phyloP scores from a whole-genome alignment of 2,797 vertebrate species.

The Esox lucius region DNA sequence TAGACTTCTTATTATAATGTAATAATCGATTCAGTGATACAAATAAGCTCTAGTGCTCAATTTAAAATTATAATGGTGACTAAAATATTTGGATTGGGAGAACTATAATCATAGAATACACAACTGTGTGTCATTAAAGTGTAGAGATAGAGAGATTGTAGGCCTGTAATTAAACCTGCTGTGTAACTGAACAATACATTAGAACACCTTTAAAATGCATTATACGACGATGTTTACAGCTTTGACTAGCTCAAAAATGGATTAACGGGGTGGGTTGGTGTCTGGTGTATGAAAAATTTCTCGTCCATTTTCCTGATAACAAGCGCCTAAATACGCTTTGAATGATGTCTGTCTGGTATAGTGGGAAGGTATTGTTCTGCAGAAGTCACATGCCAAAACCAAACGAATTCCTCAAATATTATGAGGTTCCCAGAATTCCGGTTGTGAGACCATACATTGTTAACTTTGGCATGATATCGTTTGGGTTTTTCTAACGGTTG shows the following conservation, averaged over 20 bases:
- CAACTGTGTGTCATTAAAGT: background rate
- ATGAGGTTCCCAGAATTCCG: constrained; percentile 25
- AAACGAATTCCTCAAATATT: constrained; percentile 53
- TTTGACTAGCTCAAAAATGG: background rate
- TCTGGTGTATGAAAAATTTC: background rate
- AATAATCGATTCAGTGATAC: background rate
- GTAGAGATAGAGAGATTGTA: background rate
- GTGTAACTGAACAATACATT: background rate
- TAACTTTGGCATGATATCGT: background rate
- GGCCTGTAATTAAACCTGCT: background rate
- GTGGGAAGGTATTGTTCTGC: background rate
- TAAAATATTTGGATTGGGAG: background rate
- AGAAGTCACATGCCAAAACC: constrained; percentile 41
- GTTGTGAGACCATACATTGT: background rate
- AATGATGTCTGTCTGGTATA: background rate
- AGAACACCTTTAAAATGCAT: background rate
- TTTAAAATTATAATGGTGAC: background rate
- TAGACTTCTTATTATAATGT: background rate
- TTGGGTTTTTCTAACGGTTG: background rate
- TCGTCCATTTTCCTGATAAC: background rate
- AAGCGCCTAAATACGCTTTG: background rate
- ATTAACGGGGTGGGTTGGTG: background rate
- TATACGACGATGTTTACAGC: background rate
- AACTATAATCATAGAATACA: background rate
- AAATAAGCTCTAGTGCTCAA: background rate